Conservation (phyloP, 2,888 invertebrate species). For the Machimus rusticus region DNA sequence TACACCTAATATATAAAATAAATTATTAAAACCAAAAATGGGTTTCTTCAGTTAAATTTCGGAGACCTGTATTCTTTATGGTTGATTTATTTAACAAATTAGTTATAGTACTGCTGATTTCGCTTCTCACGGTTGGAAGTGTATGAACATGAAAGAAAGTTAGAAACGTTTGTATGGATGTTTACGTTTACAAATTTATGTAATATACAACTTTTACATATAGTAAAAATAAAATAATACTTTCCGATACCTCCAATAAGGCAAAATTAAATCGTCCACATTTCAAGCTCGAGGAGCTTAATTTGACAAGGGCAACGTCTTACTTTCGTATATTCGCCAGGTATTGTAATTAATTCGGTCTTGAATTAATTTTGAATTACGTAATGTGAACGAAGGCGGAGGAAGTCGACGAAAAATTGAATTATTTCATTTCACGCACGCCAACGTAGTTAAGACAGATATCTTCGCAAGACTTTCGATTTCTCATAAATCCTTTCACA, state of each 20-base stretch:
- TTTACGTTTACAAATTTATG: background rate
- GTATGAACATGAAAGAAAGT: background rate
- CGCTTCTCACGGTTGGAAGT: background rate
- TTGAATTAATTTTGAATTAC: background rate
- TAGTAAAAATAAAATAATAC: background rate
- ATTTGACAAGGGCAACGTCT: background rate
- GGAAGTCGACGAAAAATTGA: background rate
- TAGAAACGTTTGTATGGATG: background rate
- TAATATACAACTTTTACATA: background rate
- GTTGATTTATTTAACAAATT: too few species aligned
- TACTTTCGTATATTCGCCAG: background rate
- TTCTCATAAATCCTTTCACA: background rate
- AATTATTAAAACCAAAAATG: too few species aligned
- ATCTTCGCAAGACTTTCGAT: background rate
- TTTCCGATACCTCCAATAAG: background rate
- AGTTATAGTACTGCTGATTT: background rate
- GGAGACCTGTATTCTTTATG: too few species aligned
- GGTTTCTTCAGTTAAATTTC: too few species aligned
- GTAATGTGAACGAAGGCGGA: background rate
- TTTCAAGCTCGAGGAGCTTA: background rate
- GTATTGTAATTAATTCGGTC: background rate
- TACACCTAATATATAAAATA: too few species aligned
- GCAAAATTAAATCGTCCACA: background rate
- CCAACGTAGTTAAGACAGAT: background rate
- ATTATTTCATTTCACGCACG: background rate